Conservation (phyloP, 1,140 invertebrate species). For the Armadillidium nasatum region DNA sequence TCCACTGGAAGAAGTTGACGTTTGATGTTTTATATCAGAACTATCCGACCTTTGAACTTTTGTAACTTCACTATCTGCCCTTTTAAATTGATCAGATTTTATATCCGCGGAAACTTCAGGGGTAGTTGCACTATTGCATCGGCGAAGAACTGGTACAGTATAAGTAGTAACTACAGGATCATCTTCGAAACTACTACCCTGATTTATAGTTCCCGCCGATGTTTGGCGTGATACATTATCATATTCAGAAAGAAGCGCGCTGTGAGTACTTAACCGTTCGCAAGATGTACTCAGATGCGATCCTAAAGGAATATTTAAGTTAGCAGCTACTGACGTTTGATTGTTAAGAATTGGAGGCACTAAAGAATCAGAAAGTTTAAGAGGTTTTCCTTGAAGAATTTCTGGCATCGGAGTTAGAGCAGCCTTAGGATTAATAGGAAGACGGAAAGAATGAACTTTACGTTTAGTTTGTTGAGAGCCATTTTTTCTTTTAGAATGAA, state of each 20-base stretch:
- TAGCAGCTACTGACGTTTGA: background rate
- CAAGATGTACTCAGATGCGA: constrained; percentile 33
- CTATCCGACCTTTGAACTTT: constrained; percentile 35
- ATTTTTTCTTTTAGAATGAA: constrained; percentile 12
- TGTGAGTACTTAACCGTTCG: constrained; percentile 36
- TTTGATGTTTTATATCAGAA: constrained; percentile 24
- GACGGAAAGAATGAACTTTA: constrained; percentile 37
- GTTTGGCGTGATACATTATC: constrained; percentile 23
- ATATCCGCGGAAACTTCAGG: constrained; percentile 29
- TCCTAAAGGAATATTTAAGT: constrained; percentile 26
- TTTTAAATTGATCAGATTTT: constrained; percentile 20
- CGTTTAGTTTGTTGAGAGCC: constrained; percentile 27
- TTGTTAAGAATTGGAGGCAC: background rate
- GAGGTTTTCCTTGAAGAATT: constrained; percentile 26
- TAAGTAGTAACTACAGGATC: constrained; percentile 37
- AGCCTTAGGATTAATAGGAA: constrained; percentile 32
- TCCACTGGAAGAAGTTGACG: constrained; percentile 36
- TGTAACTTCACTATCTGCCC: constrained; percentile 37
- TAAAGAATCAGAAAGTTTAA: constrained; percentile 23
- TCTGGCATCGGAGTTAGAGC: constrained; percentile 25
- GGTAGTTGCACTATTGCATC: constrained; percentile 35
- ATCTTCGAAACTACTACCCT: constrained; percentile 31
- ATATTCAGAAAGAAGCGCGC: background rate
- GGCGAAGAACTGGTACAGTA: constrained; percentile 37
- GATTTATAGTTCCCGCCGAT: constrained; percentile 27